Base-by-base conservation (phyloP, 2,113 vertebrate species). In the Stictonetta naevosa region DNA sequence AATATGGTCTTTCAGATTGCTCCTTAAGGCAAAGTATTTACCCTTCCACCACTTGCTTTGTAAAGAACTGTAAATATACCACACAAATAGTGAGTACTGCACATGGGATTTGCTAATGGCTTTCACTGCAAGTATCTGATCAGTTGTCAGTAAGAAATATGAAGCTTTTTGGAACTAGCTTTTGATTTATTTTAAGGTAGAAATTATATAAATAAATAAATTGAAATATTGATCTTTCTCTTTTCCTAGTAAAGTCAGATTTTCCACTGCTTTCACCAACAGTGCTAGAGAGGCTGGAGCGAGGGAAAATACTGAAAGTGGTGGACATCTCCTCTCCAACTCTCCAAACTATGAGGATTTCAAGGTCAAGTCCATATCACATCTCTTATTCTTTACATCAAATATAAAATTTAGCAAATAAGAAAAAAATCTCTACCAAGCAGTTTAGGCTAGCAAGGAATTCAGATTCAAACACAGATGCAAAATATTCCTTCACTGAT, bases 161-260 rank as follows among this genome's bases (percentile, higher is more conserved):
- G 40, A 95, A 85, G 44, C 64, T 71, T 96, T 95, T 95, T 74
- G 73, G 56, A 93, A 48, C 50, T 46, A 58, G 40, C 62, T 12
- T 34, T 93, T 83, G 82, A 92, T 92, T 92, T 95, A 68, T 79
- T 94, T 91, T 60, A 68, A 93, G 73, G 72, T 17, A 83, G 59
- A 62, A 93, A 94, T 72, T 92, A 93, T 60, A 84, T 88, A 97
- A 90, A 95, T 90, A 92, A 95, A 94, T 92, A 88, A 86, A 73
- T 52, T 60, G 42, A 87, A 92, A 87, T 90, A 93, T 81, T 64
- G 80, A 91, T 88, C 55, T 93, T 13, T 59, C 23, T 76, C 60
- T 56, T 40, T 83, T 77, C 36, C 44, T 52, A 86, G 29, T 60
- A 78, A 90, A 73, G 26, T 73, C 46, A 78, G 23, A 46, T 89